Evolutionary conservation across 2,113 vertebrate species (phyloP), one percentile per base, ranked within the genome.

Genomic region (Trochalopteron elliotii): DNA sequence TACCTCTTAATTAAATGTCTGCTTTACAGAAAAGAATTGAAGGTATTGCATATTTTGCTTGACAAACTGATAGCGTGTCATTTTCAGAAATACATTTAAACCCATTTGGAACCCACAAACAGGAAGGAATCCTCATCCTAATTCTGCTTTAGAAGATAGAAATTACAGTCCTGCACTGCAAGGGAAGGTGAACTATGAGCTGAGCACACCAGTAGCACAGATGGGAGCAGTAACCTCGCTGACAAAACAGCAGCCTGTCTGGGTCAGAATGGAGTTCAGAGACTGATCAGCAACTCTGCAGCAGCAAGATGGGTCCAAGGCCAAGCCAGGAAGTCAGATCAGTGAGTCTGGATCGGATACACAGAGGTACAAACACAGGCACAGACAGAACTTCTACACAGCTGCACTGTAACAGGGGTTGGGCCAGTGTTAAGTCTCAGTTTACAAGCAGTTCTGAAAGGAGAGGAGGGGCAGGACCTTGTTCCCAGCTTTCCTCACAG

Each of bases 341-440:
- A 39, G 12, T 1, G 12, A 31, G 15, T 18, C 22, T 15, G 6
- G 39, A 3, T 20, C 0, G 4, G 13, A 15, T 35, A 39, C 6
- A 2, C 1, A 2, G 45, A n/a, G 28, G 19, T 10, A 8, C 3
- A 13, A 37, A 15, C 45, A 9, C 3, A 3, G 17, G 21, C 10
- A 50, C 39, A 47, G 28, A 15, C 8, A 8, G n/a, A 76, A 18
- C 17, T 78, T 10, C 33, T 33, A 6, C 13, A 63, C 8, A 84
- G 22, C 37, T 49, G 21, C 1, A 0, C 5, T 1, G 13, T 18
- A 39, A 6, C 3, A 3, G 11, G 31, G 17, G 9, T 1, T 74
- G 69, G 13, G 7, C 28, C 45, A 67, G 23, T 9, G 21, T 8
- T 63, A 50, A 63, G 23, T 30, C 35, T 82, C 47, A 31, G 25